phyloP scores from a whole-genome alignment of 2,113 vertebrate genomes.

The Ranitomeya variabilis region DNA sequence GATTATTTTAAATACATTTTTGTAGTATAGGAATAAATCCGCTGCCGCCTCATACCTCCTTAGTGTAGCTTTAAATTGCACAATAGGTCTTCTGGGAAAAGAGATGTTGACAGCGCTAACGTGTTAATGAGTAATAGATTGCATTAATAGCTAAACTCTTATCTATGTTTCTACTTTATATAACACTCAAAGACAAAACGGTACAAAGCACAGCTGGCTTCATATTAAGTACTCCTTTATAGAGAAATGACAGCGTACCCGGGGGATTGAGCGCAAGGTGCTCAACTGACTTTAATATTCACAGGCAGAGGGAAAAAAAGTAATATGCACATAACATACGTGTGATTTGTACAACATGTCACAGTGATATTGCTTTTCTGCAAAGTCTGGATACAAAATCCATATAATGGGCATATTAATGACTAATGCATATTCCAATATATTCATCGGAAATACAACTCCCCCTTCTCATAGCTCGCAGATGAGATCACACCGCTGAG shows the following conservation, averaged over 20 bases:
- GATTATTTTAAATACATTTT: constrained; percentile 47
- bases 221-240: constrained; percentile 53
- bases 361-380: constrained; percentile 29
- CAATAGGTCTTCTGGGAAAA: constrained; percentile 57
- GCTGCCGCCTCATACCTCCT: constrained; percentile 5
- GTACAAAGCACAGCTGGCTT: constrained; percentile 55
- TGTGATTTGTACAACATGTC: constrained; percentile 40
- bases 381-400: constrained; percentile 27
- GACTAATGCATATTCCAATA: constrained; percentile 37
- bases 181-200: constrained; percentile 57
- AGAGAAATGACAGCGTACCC: constrained; percentile 50
- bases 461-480: background rate
- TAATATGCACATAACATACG: constrained; percentile 48
- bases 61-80: constrained; percentile 42
- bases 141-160: constrained; percentile 57
- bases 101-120: constrained; percentile 52
- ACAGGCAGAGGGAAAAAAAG: background rate
- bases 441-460: background rate
- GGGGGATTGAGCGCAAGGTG: constrained; percentile 37
- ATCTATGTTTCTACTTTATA: constrained; percentile 56
- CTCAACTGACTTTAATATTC: constrained; percentile 39
- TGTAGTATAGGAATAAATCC: constrained; percentile 40
- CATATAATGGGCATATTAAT: constrained; percentile 34
- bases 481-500: background rate
- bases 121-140: constrained; percentile 59